Evolutionary conservation across 2,797 vertebrate species (phyloP), one percentile per base, ranked within the genome.

Genomic region (Hylomyscus alleni): DNA sequence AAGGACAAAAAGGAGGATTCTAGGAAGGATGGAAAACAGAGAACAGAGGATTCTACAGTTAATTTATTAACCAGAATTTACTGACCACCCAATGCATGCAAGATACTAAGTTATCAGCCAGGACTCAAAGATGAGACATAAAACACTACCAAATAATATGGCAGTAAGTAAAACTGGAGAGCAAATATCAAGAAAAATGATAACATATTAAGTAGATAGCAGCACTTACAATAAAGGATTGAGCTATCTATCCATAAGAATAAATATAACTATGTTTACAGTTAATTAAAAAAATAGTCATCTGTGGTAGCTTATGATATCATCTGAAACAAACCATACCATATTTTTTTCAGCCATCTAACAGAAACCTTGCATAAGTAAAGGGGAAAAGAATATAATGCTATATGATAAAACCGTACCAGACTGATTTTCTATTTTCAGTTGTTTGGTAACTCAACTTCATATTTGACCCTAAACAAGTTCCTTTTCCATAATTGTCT

Each of bases 1-100:
- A 94, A 65, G 50, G 93, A 94, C 4, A 89, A 15, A 89, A 52
- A 89, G 94, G 81, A 94, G 85, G 52, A 75, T 54, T 17, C 6
- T 52, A 52, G 40, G n/a, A 91, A 91, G 52, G 13, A 78, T 65
- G 92, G 82, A 84, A 93, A 14, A 78, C 17, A 95, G 96, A 96
- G 52, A 95, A 60, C 26, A 81, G 40, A 37, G 14, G 14, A 96
- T 77, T 62, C 26, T 85, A 96, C 20, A 93, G 85, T 91, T 81
- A 37, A 90, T 84, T 92, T 17, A 92, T 56, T 90, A 91, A 34
- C 9, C 93, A 92, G 37, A 84, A 94, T 58, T 91, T 89, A 73
- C 47, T 72, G 67, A n/a, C 31, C 34, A 62, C 50, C 15, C 67
- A 73, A 92, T 93, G 22, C 72, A 97, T 82, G 56, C 12, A 24